Conservation (phyloP, 2,797 vertebrate genomes). For the Cichlasoma orientale region DNA sequence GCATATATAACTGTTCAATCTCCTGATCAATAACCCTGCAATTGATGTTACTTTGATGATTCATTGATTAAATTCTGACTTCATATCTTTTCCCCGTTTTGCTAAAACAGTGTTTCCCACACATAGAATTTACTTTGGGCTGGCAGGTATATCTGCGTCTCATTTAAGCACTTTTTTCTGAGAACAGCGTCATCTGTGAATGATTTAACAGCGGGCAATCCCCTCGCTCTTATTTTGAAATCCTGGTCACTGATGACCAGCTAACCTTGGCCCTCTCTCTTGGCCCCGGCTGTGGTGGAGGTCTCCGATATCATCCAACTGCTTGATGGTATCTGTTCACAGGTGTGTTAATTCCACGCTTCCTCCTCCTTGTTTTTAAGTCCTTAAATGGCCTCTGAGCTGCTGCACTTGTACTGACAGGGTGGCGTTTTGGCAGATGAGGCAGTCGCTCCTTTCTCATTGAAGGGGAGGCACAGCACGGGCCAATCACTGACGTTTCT, state of each 20-base stretch:
- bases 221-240: background rate
- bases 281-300: background rate
- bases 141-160: accelerated
- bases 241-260: too few relatives aligned
- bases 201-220: background rate
- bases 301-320: background rate
- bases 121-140: background rate
- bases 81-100: background rate
- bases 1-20: background rate
- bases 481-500: background rate
- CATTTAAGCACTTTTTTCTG: too few relatives aligned
- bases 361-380: too few relatives aligned
- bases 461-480: background rate
- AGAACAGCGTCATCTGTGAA: too few relatives aligned
- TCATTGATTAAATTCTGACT: background rate
- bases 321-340: background rate
- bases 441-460: background rate
- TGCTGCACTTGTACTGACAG: too few relatives aligned
- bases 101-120: conserved; percentile 5
- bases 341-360: too few relatives aligned
- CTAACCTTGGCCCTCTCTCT: too few relatives aligned
- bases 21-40: background rate
- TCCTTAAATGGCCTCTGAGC: too few relatives aligned
- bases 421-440: background rate
- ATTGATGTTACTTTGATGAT: background rate